Conservation (phyloP, 1,140 invertebrate genomes). For the Microplitis mediator region DNA sequence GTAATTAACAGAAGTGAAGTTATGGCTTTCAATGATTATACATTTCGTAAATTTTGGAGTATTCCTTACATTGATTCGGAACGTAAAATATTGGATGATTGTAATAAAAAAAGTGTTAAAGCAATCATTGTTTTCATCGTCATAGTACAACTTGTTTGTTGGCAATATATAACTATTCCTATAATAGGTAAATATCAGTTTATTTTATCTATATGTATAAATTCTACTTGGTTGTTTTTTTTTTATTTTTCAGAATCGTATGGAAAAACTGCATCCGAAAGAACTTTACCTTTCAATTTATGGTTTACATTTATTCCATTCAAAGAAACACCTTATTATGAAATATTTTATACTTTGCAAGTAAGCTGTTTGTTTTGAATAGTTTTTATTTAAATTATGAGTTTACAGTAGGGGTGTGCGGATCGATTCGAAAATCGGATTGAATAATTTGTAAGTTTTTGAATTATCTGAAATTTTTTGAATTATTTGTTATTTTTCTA, state of each 20-base stretch:
- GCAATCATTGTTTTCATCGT: slow-evolving; percentile 6
- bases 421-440: too few relatives aligned
- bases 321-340: slow-evolving; percentile 39
- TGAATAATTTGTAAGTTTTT: too few relatives aligned
- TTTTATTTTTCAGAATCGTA: slow-evolving; percentile 12
- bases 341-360: slow-evolving; percentile 36
- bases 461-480: too few relatives aligned
- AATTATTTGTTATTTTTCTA: too few relatives aligned
- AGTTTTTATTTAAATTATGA: too few relatives aligned
- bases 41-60: slow-evolving; percentile 37
- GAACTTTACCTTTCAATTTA: slow-evolving; percentile 37
- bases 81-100: slow-evolving; percentile 33
- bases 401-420: too few relatives aligned
- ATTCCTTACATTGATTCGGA: slow-evolving; percentile 28
- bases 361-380: slow-evolving; percentile 20
- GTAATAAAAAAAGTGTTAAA: slow-evolving; percentile 30
- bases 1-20: slow-evolving; percentile 32
- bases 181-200: slow-evolving; percentile 34
- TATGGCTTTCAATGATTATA: slow-evolving; percentile 36
- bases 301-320: slow-evolving; percentile 36
- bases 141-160: slow-evolving; percentile 22
- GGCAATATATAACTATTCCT: slow-evolving; percentile 37
- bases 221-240: slow-evolving; percentile 22
- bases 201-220: slow-evolving; percentile 5
- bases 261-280: slow-evolving; percentile 19